phyloP scores from a whole-genome alignment of 2,888 invertebrate species.

The Cantharis nigra region DNA sequence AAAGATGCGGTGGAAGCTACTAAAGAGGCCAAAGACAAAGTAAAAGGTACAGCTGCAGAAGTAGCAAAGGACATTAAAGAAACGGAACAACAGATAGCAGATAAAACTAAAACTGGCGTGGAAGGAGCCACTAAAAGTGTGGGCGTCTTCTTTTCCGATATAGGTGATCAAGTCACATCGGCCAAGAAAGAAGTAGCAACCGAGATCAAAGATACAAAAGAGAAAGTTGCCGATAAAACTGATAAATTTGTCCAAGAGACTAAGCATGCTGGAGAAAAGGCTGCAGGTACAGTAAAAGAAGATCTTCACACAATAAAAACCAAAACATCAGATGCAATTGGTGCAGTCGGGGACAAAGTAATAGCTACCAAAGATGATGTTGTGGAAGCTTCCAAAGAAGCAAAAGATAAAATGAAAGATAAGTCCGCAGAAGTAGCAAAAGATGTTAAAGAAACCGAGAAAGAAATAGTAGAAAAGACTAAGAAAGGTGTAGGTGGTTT shows the following conservation, averaged over 20 bases:
- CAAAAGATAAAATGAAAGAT: conserved; percentile 1
- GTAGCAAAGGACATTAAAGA: conserved; percentile 4
- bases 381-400: conserved; percentile 18
- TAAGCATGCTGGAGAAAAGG: neutral
- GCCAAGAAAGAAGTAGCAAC: conserved; percentile 19
- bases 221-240: too few species aligned
- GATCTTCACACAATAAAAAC: neutral
- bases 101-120: neutral
- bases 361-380: conserved; percentile 10
- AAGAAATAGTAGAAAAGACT: conserved; percentile 3
- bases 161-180: conserved; percentile 25
- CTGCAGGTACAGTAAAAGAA: conserved; percentile 36
- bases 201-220: neutral
- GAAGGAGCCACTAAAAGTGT: conserved; percentile 27
- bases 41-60: neutral
- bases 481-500: conserved; percentile 24
- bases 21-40: conserved; percentile 7
- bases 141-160: conserved; percentile 27
- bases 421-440: conserved; percentile 12
- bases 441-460: conserved; percentile 10
- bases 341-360: neutral
- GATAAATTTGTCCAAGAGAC: too few species aligned
- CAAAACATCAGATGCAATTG: neutral
- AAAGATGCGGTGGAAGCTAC: neutral
- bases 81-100: neutral